These are phyloP conservation scores for Drosophila antonietae DNA, from an alignment of 2,888 invertebrate species.

Conservation along the genomic window DNA sequence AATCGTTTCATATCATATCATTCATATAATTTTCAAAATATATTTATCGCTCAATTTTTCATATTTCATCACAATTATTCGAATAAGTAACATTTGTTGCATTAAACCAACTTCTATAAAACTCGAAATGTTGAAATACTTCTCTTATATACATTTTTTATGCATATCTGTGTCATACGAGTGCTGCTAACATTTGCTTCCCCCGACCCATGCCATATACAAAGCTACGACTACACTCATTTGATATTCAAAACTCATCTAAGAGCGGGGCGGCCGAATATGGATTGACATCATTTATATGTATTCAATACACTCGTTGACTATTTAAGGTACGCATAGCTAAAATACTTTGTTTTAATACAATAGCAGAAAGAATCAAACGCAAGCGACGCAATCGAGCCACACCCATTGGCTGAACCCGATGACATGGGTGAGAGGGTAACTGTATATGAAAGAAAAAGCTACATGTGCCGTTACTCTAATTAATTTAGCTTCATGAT, in stretches of 20 bases:
- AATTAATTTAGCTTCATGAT: background rate
- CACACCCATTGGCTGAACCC: conserved; percentile 33
- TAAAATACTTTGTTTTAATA: conserved; percentile 51
- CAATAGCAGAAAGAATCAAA: conserved; percentile 20
- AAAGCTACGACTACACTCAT: background rate
- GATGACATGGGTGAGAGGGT: conserved; percentile 52
- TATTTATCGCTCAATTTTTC: too few species aligned
- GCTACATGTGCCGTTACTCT: conserved; percentile 51
- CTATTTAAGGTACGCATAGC: conserved; percentile 30
- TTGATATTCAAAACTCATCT: background rate
- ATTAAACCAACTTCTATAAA: background rate
- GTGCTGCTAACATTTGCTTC: background rate
- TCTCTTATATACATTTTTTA: background rate
- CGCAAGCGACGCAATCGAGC: conserved; percentile 24
- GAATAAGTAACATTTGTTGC: background rate
- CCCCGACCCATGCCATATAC: conserved; percentile 1
- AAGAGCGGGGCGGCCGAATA: background rate
- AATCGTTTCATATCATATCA: too few species aligned
- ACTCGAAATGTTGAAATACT: background rate
- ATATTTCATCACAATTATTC: too few species aligned
- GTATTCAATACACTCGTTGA: conserved; percentile 19
- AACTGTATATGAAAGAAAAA: conserved; percentile 63
- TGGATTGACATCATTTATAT: conserved; percentile 22
- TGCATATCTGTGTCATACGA: background rate
- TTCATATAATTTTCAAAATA: too few species aligned